These are phyloP conservation scores for Harpalus rufipes DNA, from an alignment of 2,888 invertebrate species.

Conservation along the genomic window DNA sequence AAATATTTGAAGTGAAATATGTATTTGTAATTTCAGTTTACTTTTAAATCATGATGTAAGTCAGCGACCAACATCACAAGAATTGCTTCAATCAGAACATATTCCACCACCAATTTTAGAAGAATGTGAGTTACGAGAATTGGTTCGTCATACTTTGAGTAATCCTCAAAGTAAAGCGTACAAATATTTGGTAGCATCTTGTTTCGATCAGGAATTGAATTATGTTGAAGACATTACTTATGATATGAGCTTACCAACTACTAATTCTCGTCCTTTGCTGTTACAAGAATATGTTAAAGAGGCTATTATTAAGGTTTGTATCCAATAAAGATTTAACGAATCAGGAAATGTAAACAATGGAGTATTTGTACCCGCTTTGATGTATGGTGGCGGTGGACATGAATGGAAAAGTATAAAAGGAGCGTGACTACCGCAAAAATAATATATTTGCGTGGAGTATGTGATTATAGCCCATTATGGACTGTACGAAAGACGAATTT, in stretches of 20 bases:
- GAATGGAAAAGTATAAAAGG: no score
- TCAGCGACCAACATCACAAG: constrained; percentile 90
- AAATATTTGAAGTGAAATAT: constrained; percentile 17
- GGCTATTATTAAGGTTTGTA: constrained; percentile 73
- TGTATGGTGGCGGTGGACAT: no score
- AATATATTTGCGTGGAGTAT: constrained; percentile 14
- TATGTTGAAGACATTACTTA: constrained; percentile 88
- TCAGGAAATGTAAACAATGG: no score
- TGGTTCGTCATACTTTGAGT: constrained; percentile 88
- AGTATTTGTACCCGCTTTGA: no score
- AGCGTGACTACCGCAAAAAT: no score
- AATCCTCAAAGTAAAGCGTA: constrained; percentile 90
- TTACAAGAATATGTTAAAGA: constrained; percentile 76
- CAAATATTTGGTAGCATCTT: constrained; percentile 83
- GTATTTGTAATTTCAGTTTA: constrained; percentile 78
- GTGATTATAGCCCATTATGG: not conserved
- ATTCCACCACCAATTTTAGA: constrained; percentile 93
- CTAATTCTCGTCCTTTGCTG: constrained; percentile 75
- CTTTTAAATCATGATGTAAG: constrained; percentile 91
- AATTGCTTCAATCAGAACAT: constrained; percentile 89
- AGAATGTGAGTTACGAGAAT: constrained; percentile 90
- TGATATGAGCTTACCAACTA: constrained; percentile 82
- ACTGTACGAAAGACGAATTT: no score
- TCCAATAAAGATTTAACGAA: constrained; percentile 36
- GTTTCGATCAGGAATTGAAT: constrained; percentile 79